Evolutionary conservation across 2,113 vertebrate species (phyloP).

Genomic region (Gnathonemus echidnorhynchus): DNA sequence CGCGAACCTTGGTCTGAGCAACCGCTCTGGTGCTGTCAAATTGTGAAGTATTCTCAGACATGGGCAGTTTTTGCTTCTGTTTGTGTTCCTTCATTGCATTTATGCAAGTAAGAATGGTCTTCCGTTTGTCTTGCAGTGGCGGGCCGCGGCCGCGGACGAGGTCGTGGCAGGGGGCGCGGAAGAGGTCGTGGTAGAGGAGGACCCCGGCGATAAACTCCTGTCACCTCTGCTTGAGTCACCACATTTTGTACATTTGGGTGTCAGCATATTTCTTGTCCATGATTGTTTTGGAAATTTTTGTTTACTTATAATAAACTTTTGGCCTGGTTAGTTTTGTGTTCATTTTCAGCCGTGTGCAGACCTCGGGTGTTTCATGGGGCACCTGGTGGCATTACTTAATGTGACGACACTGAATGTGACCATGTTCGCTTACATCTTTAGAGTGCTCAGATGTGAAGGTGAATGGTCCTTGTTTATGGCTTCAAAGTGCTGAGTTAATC

Average conservation of each 20-base stretch:
- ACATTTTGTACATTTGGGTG: constrained; percentile 2
- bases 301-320: not conserved
- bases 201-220: constrained; percentile 78
- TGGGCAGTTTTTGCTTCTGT: not conserved
- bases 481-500: not conserved
- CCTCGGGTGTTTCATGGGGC: not conserved
- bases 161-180: constrained; percentile 82
- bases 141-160: constrained; percentile 85
- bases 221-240: constrained; percentile 15
- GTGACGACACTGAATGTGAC: not conserved
- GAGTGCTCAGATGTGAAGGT: not conserved
- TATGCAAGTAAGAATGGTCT: not conserved
- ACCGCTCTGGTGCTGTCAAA: not conserved
- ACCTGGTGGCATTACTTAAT: not conserved
- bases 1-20: not conserved
- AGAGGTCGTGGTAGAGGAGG: constrained; percentile 82
- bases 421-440: not conserved
- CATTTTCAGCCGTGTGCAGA: not conserved
- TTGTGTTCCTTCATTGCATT: not conserved
- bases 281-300: constrained; percentile 5
- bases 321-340: not conserved
- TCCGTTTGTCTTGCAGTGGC: constrained; percentile 64
- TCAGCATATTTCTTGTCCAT: not conserved
- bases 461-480: not conserved
- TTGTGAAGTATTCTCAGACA: not conserved